These are phyloP conservation scores for Druon quercuslanigerum DNA, from an alignment of 1,140 invertebrate genomes.

Conservation along the genomic window DNA sequence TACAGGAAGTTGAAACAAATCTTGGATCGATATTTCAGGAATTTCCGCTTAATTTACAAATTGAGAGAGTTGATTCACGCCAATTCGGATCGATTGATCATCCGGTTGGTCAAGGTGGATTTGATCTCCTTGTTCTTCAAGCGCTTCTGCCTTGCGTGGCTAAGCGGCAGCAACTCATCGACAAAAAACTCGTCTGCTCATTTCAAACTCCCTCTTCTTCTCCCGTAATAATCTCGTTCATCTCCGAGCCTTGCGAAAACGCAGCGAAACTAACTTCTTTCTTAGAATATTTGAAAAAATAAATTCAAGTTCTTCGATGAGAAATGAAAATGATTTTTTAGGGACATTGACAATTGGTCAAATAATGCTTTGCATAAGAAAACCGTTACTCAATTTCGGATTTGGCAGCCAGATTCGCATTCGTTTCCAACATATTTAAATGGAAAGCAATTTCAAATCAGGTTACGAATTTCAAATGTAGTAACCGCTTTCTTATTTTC, in stretches of 20 bases:
- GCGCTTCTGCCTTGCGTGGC: slow-evolving; percentile 21
- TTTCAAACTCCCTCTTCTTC: neutral
- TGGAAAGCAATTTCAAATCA: no score
- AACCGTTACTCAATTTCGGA: no score
- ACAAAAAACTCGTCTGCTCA: slow-evolving; percentile 27
- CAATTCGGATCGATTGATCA: slow-evolving; percentile 16
- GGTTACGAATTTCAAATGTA: no score
- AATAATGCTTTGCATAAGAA: no score
- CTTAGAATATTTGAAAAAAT: no score
- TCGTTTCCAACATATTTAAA: no score
- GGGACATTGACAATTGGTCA: no score
- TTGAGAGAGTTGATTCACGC: slow-evolving; percentile 2
- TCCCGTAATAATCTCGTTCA: neutral
- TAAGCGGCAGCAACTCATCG: slow-evolving; percentile 15
- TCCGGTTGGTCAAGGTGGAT: slow-evolving; percentile 16
- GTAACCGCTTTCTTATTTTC: no score
- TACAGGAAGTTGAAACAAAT: neutral
- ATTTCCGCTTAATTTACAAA: neutral
- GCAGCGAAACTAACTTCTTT: slow-evolving; percentile 1
- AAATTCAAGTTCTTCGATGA: no score
- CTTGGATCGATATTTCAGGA: neutral
- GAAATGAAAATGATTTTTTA: no score
- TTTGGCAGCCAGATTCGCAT: no score
- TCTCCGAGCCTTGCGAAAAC: neutral
- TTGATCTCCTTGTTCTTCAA: slow-evolving; percentile 19